Percentiles rank a stretch among this genome's conserved stretches.
These are phyloP conservation scores for Phaethon lepturus DNA, from an alignment of 2,113 vertebrate species.

Conservation along the genomic window DNA sequence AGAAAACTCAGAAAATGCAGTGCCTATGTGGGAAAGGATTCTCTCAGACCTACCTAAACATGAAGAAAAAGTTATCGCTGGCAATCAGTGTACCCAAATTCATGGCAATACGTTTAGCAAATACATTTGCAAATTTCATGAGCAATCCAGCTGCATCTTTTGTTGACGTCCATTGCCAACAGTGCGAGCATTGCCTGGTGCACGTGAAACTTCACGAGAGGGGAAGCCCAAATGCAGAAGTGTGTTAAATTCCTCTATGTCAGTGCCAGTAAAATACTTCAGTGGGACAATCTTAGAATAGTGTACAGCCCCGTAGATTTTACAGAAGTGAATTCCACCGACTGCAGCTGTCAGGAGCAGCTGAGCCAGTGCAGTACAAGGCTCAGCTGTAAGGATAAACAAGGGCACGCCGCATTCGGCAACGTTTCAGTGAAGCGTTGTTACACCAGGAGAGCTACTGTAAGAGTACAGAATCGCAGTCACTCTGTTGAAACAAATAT, in stretches of 20 bases:
- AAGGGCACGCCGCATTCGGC: not conserved
- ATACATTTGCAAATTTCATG: not conserved
- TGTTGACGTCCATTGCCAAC: rapidly evolving
- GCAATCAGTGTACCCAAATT: not conserved
- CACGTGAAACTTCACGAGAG: not conserved
- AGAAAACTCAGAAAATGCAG: not conserved
- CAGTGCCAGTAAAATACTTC: not conserved
- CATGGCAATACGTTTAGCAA: not conserved
- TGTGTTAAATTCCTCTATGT: not conserved
- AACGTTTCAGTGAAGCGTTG: not conserved
- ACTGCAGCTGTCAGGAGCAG: constrained; percentile 46
- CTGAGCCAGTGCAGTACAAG: not conserved
- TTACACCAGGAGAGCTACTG: not conserved
- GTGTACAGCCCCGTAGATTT: not conserved
- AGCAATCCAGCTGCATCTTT: not conserved
- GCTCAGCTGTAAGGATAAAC: constrained; percentile 18
- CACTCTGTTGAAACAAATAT: constrained; percentile 43
- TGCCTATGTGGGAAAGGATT: not conserved
- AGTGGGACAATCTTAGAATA: not conserved
- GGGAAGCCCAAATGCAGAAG: not conserved
- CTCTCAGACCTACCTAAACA: not conserved
- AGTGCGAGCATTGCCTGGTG: not conserved
- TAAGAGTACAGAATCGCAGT: not conserved
- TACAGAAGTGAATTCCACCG: not conserved
- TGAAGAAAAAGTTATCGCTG: not conserved